Percentiles rank a stretch among this genome's conserved stretches.
phyloP scores from a whole-genome alignment of 64 coral and sea anemone species.

The Pocillopora damicornis region DNA sequence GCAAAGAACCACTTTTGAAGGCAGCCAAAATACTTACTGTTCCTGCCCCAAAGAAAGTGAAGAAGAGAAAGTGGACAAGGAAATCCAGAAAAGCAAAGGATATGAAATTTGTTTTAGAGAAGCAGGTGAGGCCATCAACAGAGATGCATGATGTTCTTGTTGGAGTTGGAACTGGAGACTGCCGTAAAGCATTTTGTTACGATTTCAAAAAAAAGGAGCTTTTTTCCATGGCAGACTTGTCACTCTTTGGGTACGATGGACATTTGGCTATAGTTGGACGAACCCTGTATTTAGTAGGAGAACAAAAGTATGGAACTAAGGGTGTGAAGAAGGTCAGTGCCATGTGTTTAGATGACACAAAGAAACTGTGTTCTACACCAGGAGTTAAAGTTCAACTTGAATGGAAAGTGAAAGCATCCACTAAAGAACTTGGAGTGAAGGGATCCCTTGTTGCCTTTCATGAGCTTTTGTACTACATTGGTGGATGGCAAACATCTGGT shows the following conservation, averaged over 20 bases:
- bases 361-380: neutral
- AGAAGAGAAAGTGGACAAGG: neutral
- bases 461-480: slow-evolving; percentile 57
- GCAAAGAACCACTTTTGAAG: slow-evolving; percentile 35
- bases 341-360: slow-evolving; percentile 23
- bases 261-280: slow-evolving; percentile 20
- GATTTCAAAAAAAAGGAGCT: slow-evolving; percentile 39
- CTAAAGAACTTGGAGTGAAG: slow-evolving; percentile 2
- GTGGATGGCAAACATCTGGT: slow-evolving; percentile 24
- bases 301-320: neutral
- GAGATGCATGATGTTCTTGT: slow-evolving; percentile 47
- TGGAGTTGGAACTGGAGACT: slow-evolving; percentile 38
- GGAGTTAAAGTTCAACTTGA: neutral
- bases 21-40: neutral
- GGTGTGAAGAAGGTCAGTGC: slow-evolving; percentile 22
- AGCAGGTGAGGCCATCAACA: slow-evolving; percentile 31
- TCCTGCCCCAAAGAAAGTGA: slow-evolving; percentile 6
- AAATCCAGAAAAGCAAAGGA: slow-evolving; percentile 10
- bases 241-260: neutral
- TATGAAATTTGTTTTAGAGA: neutral
- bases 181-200: slow-evolving; percentile 49
- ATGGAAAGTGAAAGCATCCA: slow-evolving; percentile 22
- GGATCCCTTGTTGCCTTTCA: slow-evolving; percentile 18
- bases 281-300: slow-evolving; percentile 44
- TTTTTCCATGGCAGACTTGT: slow-evolving; percentile 7